A percentile compares a stretch with the other conserved stretches of the same genome.
Conservation (phyloP, 2,797 vertebrate species). For the Gymnocypris eckloni region DNA sequence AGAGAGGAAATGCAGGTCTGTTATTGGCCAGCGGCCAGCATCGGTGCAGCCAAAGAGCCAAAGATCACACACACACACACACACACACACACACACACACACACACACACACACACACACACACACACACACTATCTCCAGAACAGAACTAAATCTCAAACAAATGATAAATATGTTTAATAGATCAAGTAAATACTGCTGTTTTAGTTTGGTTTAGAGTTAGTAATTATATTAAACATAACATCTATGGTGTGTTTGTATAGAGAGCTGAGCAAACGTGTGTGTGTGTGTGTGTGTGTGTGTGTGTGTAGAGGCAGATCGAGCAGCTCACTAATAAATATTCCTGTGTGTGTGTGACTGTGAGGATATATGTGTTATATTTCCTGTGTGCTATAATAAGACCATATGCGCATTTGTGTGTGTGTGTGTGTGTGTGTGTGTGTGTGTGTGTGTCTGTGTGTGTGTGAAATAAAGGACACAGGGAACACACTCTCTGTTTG, state of each 20-base stretch:
- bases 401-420: neutral
- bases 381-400: constrained; percentile 61
- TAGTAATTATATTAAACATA: neutral
- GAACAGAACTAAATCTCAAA: neutral
- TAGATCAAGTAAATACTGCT: neutral
- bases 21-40: neutral
- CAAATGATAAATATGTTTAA: neutral
- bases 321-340: constrained; percentile 4
- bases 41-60: neutral
- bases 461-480: constrained; percentile 47
- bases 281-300: neutral
- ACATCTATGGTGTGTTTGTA: neutral
- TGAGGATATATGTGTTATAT: constrained; percentile 40
- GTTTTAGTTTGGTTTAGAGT: neutral
- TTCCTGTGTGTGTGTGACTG: neutral
- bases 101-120: neutral
- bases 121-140: neutral
- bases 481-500: constrained; percentile 50
- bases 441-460: neutral
- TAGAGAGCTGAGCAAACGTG: neutral
- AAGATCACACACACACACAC: neutral
- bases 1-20: constrained; percentile 16
- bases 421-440: neutral
- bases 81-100: neutral
- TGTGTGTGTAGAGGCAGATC: neutral